Base-by-base conservation (phyloP, 2,113 vertebrate species). In the Neotragus pygmaeus region DNA sequence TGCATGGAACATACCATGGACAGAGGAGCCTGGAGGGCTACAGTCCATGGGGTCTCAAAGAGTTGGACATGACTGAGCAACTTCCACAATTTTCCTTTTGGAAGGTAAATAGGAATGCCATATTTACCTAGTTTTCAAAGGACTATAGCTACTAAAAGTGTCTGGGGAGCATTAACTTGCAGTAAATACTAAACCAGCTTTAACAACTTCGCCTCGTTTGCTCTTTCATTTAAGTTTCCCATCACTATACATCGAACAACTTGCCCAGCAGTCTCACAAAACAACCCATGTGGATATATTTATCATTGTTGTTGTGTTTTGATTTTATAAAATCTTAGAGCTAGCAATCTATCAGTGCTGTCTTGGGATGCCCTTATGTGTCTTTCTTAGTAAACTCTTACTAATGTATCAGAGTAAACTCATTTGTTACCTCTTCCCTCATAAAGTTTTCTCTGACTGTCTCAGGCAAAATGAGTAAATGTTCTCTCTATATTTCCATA, bases 341-440 rank as follows among this genome's bases (percentile, higher is more conserved):
- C 28, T 96, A 49, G 81, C 21, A 70, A 6, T 88, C 4, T 55
- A 62, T 84, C 58, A 85, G 8, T 85, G 5, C 14, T 81, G 6
- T 81, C 23, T 95, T 62, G 17, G 30, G 33, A 81, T 73, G 11
- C 14, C 53, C 19, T 75, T 82, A 33, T 17, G 12, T 39, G 6
- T 81, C 88, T 85, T 92, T 86, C 23, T 94, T 94, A 9, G 33
- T 94, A 28, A 95, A 95, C 7, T 70, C n/a, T 92, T 77, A 39
- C 14, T 87, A 64, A 58, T 55, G 23, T 30, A 86, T 80, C 51
- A 53, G 36, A 5, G 7, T 25, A 23, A 62, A 94, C 1, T 45
- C 66, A 60, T 9, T 75, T 27, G 23, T 49, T 75, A 58, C 0
- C 3, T 77, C 3, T 8, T 51, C 83, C 2, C 16, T 81, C 88